Evolutionary conservation across 2,113 vertebrate species (phyloP).

Genomic region (Synchiropus splendidus): DNA sequence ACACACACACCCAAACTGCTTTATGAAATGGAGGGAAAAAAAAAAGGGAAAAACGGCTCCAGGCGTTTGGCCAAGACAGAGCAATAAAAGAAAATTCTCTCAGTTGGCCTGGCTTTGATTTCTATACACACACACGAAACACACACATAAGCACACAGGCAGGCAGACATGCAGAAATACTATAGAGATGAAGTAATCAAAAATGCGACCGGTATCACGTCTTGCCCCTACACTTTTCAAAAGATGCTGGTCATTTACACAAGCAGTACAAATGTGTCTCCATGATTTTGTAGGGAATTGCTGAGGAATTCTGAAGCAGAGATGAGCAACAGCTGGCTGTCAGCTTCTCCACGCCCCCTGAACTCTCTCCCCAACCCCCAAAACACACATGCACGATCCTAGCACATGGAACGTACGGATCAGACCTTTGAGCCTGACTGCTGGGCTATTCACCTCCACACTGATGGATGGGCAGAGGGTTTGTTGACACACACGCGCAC

Average conservation of each 20-base stretch:
- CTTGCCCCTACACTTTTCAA: too few species aligned
- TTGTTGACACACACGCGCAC: slow-evolving; percentile 33
- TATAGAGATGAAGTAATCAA: slow-evolving; percentile 13
- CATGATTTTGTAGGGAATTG: slow-evolving; percentile 12
- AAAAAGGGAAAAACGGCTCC: slow-evolving; percentile 40
- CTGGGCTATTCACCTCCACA: slow-evolving; percentile 34
- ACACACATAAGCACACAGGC: slow-evolving; percentile 1
- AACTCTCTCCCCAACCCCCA: slow-evolving; percentile 11
- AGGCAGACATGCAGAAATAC: too few species aligned
- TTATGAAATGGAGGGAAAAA: slow-evolving; percentile 45
- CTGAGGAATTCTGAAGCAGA: slow-evolving; percentile 37
- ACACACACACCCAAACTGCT: slow-evolving; percentile 7
- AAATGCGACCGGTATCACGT: slow-evolving; percentile 6
- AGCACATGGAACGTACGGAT: slow-evolving; percentile 27
- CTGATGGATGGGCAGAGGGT: slow-evolving; percentile 41
- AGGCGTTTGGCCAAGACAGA: slow-evolving; percentile 33
- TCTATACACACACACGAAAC: slow-evolving; percentile 14
- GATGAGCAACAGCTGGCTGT: slow-evolving; percentile 48
- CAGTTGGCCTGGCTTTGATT: slow-evolving; percentile 22
- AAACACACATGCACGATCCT: slow-evolving; percentile 19
- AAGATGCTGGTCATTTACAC: neutral
- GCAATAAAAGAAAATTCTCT: slow-evolving; percentile 47
- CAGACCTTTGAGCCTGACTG: slow-evolving; percentile 27
- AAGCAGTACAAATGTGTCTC: slow-evolving; percentile 1
- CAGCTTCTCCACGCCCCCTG: slow-evolving; percentile 26